A percentile compares a stretch with the other conserved stretches of the same genome.
phyloP scores from a whole-genome alignment of 2,888 invertebrate genomes.

The Neria commutata region DNA sequence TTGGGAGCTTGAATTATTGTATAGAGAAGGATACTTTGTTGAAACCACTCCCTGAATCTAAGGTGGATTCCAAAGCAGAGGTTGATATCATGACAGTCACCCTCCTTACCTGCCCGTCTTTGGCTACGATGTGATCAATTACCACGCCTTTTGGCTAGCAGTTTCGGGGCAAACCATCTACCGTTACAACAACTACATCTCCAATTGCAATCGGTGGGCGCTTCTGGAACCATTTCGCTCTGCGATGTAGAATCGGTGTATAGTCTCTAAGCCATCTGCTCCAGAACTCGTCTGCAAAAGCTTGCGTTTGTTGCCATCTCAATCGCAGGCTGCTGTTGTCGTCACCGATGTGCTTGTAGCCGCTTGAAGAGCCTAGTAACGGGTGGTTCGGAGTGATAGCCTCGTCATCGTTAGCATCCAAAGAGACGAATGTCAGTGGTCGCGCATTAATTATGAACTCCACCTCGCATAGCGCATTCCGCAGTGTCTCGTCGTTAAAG shows the following conservation, averaged over 20 bases:
- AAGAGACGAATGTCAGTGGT: constrained; percentile 29
- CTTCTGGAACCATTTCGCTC: not conserved
- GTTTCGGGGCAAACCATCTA: not conserved
- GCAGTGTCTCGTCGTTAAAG: constrained; percentile 28
- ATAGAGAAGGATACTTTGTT: too few relatives aligned
- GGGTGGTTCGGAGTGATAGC: constrained; percentile 32
- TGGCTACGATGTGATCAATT: not conserved
- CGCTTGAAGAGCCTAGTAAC: constrained; percentile 27
- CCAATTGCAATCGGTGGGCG: not conserved
- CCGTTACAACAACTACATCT: not conserved
- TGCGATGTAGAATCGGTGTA: not conserved
- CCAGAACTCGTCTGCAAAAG: not conserved
- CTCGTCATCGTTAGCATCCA: constrained; percentile 27
- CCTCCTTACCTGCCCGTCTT: not conserved
- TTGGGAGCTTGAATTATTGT: too few relatives aligned
- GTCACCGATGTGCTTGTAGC: constrained; percentile 19
- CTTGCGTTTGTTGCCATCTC: constrained; percentile 16
- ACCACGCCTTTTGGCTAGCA: not conserved
- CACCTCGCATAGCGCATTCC: constrained; percentile 24
- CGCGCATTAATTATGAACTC: constrained; percentile 29
- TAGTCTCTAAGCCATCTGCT: not conserved
- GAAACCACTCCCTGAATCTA: too few relatives aligned
- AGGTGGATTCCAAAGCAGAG: too few relatives aligned
- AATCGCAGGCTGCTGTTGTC: constrained; percentile 4
- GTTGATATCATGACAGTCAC: not conserved